Evolutionary conservation across 2,113 vertebrate genomes (phyloP).

Genomic region (Zingel zingel): DNA sequence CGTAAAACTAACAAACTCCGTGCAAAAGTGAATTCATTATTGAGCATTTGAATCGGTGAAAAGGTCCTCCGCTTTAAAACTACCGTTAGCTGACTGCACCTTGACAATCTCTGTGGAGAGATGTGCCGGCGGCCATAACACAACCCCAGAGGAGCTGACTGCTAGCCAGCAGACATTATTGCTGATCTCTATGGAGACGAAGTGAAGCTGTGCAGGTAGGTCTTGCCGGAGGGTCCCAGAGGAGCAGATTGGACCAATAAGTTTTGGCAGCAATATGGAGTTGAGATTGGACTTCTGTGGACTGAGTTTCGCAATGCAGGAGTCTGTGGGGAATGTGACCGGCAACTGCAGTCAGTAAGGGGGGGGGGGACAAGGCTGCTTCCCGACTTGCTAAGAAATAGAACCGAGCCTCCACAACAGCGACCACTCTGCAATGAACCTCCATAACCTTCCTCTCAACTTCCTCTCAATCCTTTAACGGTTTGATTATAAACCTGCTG

Average conservation of each 20-base stretch:
- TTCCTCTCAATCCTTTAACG: slow-evolving; percentile 18
- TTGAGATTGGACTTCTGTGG: slow-evolving; percentile 39
- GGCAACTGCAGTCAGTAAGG: slow-evolving; percentile 17
- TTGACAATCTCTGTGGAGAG: slow-evolving; percentile 39
- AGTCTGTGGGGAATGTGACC: slow-evolving; percentile 25
- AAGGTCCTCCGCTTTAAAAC: slow-evolving; percentile 27
- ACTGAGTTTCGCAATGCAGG: background rate
- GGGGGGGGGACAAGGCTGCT: background rate
- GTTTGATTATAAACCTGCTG: slow-evolving; percentile 44
- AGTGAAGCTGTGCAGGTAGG: slow-evolving; percentile 27
- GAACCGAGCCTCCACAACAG: slow-evolving; percentile 13
- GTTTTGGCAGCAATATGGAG: slow-evolving; percentile 65
- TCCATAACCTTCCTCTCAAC: background rate
- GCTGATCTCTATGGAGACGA: slow-evolving; percentile 52
- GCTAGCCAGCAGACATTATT: slow-evolving; percentile 41
- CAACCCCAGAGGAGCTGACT: slow-evolving; percentile 27
- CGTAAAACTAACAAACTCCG: slow-evolving; percentile 16
- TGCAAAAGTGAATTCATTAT: slow-evolving; percentile 46
- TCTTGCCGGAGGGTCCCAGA: slow-evolving; percentile 41
- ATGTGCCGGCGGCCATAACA: slow-evolving; percentile 40
- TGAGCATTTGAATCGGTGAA: slow-evolving; percentile 44
- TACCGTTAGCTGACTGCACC: slow-evolving; percentile 9
- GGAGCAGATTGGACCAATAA: slow-evolving; percentile 58
- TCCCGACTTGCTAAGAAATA: background rate
- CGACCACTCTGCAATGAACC: slow-evolving; percentile 25